Evolutionary conservation across 2,113 vertebrate species (phyloP).

Genomic region (Ceyx cyanopectus): DNA sequence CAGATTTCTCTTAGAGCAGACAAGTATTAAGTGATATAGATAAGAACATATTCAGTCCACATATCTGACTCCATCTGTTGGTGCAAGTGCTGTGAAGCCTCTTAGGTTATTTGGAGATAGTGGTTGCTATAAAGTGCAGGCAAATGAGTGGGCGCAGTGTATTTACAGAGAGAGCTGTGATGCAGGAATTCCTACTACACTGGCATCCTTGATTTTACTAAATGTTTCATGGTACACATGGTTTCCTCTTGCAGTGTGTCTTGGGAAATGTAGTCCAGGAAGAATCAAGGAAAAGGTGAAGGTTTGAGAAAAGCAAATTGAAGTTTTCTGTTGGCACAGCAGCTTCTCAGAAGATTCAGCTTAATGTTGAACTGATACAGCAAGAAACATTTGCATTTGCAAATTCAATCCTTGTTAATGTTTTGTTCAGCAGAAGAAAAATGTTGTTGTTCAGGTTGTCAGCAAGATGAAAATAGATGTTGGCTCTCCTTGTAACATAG

Average conservation of each 20-base stretch:
- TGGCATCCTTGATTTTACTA: neutral
- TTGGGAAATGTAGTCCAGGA: conserved; percentile 17
- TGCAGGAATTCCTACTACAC: neutral
- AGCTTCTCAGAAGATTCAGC: neutral
- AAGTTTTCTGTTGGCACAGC: neutral
- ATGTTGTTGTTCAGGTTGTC: neutral
- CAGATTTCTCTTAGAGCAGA: neutral
- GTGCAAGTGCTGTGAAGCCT: neutral
- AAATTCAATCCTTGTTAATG: neutral
- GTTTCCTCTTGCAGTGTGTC: neutral
- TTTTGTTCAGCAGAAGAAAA: neutral
- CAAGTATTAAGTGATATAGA: neutral
- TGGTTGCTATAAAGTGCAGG: neutral
- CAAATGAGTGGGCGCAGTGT: neutral
- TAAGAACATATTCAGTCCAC: neutral
- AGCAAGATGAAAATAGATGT: neutral
- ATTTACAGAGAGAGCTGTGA: neutral
- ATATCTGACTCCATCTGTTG: neutral
- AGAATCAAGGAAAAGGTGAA: neutral
- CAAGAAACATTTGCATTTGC: neutral
- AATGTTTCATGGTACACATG: neutral
- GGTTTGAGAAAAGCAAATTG: neutral
- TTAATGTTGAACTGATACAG: neutral
- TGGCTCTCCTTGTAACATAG: neutral
- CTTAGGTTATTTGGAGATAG: neutral